Conservation (phyloP, 2,797 vertebrate genomes). For the Taeniopygia guttata region DNA sequence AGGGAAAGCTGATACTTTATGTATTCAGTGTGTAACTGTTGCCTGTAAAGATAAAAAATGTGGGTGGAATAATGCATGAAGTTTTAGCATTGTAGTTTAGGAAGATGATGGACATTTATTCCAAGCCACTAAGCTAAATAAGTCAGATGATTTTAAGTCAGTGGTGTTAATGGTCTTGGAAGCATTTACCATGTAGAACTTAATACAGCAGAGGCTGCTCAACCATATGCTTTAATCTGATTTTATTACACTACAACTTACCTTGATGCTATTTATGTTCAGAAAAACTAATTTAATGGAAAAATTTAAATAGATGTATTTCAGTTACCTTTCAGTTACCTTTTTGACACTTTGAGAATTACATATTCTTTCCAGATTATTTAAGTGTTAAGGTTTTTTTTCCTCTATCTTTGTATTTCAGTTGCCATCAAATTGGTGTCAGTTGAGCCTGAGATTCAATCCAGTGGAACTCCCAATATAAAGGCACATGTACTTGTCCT, state of each 20-base stretch:
- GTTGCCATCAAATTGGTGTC: neutral
- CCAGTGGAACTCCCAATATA: neutral
- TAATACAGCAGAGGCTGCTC: neutral
- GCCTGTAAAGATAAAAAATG: neutral
- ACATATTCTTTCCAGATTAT: neutral
- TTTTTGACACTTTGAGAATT: neutral
- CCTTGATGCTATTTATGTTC: neutral
- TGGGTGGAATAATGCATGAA: neutral
- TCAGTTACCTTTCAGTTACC: neutral
- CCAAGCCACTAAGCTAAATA: neutral
- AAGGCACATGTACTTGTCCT: neutral
- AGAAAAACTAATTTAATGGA: neutral
- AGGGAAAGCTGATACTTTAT: neutral
- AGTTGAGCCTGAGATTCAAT: neutral
- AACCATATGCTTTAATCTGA: neutral
- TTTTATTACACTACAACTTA: neutral
- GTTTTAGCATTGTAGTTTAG: neutral
- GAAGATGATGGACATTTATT: neutral
- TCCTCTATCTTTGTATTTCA: neutral
- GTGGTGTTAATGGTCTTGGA: neutral
- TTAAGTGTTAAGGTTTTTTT: neutral
- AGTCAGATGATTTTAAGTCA: neutral
- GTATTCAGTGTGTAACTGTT: neutral
- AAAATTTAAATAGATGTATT: neutral
- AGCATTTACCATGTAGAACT: neutral